Percentiles rank a stretch among this genome's conserved stretches.
These are phyloP conservation scores for Xenopus tropicalis DNA, from an alignment of 2,113 vertebrate genomes.

Conservation along the genomic window DNA sequence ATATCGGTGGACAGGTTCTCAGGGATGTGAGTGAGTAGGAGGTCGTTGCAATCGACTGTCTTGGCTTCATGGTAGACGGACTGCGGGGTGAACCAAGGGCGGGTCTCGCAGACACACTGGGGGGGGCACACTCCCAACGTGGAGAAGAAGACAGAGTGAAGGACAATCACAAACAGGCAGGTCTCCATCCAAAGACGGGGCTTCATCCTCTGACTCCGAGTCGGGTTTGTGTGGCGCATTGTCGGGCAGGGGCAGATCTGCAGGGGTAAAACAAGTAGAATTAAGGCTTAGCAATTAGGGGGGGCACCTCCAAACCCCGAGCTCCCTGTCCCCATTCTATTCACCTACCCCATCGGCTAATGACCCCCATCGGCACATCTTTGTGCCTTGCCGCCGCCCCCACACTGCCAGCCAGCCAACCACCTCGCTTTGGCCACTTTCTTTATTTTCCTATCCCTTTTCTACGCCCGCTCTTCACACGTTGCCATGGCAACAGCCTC, in stretches of 20 bases:
- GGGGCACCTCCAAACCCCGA: neutral
- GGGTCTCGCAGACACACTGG: constrained; percentile 76
- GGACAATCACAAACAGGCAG: neutral
- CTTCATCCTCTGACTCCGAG: neutral
- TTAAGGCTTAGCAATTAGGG: neutral
- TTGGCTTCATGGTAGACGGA: constrained; percentile 72
- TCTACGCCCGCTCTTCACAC: constrained; percentile 1
- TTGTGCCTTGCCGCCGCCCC: neutral
- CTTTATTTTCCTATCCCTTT: constrained; percentile 13
- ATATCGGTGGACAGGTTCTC: constrained; percentile 66
- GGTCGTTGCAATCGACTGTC: constrained; percentile 76
- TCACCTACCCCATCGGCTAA: neutral
- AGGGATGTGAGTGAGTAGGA: constrained; percentile 64
- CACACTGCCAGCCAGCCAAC: neutral
- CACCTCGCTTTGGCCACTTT: neutral
- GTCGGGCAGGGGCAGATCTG: neutral
- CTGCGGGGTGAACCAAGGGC: constrained; percentile 79
- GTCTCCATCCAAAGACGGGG: neutral
- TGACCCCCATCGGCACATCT: neutral
- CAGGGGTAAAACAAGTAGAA: neutral
- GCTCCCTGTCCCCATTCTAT: neutral
- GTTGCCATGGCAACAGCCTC: constrained; percentile 35
- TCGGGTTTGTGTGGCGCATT: too few relatives aligned
- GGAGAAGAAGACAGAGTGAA: neutral
- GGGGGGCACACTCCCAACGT: constrained; percentile 58